These are phyloP conservation scores for Oscheius sp. DNA, from an alignment of 2,888 invertebrate genomes.

Conservation along the genomic window DNA sequence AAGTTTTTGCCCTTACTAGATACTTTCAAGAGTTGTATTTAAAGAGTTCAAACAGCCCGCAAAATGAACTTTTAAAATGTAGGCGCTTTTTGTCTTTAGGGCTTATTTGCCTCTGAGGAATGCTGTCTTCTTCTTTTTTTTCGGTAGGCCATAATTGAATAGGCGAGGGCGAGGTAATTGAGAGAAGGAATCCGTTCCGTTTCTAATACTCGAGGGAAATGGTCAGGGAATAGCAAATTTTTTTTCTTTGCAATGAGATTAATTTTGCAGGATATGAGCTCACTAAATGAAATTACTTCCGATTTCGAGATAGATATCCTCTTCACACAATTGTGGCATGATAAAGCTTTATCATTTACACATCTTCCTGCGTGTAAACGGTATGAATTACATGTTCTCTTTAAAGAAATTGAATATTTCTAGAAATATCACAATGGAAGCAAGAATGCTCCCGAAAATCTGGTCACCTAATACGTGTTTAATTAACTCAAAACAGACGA, in stretches of 20 bases:
- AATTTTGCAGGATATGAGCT: slow-evolving; percentile 68
- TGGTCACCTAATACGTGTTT: slow-evolving; percentile 73
- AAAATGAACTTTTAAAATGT: background rate
- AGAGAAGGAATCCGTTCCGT: slow-evolving; percentile 29
- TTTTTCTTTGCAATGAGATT: background rate
- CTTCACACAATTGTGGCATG: slow-evolving; percentile 72
- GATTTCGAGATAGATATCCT: slow-evolving; percentile 73
- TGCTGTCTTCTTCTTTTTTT: too few relatives aligned
- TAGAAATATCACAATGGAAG: slow-evolving; percentile 72
- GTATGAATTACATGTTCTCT: slow-evolving; percentile 14
- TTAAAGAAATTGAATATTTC: slow-evolving; percentile 16
- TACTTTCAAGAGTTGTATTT: background rate
- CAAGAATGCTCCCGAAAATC: slow-evolving; percentile 62
- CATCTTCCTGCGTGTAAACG: slow-evolving; percentile 62
- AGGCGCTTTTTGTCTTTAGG: background rate
- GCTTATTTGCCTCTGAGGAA: background rate
- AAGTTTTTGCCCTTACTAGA: background rate
- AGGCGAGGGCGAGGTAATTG: slow-evolving; percentile 33
- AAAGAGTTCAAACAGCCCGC: too few relatives aligned
- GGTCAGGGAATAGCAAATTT: too few relatives aligned
- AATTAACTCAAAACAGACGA: slow-evolving; percentile 71
- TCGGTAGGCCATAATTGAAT: slow-evolving; percentile 28
- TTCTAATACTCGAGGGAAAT: slow-evolving; percentile 12
- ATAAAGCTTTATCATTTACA: slow-evolving; percentile 65
- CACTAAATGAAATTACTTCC: slow-evolving; percentile 72